phyloP scores from a whole-genome alignment of 2,113 vertebrate species.

The Pygathrix nemaeus region DNA sequence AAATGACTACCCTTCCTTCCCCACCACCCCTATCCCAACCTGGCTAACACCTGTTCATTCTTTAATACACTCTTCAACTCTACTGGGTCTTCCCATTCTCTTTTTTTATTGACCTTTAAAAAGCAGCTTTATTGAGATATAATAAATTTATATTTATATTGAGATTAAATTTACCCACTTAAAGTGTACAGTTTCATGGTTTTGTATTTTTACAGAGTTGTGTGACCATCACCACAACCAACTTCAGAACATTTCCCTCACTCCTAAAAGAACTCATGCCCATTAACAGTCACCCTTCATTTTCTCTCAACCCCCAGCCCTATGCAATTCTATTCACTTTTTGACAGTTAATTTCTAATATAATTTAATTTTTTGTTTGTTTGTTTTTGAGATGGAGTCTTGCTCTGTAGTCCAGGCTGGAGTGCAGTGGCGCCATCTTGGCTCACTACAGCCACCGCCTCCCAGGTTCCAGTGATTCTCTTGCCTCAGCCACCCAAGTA shows the following conservation, averaged over 20 bases:
- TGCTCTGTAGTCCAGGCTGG: too few relatives aligned
- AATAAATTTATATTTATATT: background rate
- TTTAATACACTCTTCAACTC: background rate
- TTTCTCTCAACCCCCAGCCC: background rate
- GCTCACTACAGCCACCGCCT: too few relatives aligned
- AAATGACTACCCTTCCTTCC: background rate
- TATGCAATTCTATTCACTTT: background rate
- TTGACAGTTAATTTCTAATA: background rate
- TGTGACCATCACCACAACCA: background rate
- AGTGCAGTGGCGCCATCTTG: too few relatives aligned
- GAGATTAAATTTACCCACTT: background rate
- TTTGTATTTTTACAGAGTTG: background rate
- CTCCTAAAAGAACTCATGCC: background rate
- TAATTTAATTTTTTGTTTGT: too few relatives aligned
- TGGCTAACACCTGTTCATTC: background rate
- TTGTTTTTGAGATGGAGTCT: too few relatives aligned
- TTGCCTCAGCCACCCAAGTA: too few relatives aligned
- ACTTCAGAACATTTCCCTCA: background rate
- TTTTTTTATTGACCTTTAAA: background rate
- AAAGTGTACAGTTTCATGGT: background rate
- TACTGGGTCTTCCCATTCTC: background rate
- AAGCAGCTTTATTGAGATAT: background rate
- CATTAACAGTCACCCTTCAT: background rate
- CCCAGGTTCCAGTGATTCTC: too few relatives aligned
- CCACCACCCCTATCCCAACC: background rate